Percentiles rank a stretch among this genome's conserved stretches.
Conservation (phyloP, 2,888 invertebrate genomes). For the Sthenelais limicola region DNA sequence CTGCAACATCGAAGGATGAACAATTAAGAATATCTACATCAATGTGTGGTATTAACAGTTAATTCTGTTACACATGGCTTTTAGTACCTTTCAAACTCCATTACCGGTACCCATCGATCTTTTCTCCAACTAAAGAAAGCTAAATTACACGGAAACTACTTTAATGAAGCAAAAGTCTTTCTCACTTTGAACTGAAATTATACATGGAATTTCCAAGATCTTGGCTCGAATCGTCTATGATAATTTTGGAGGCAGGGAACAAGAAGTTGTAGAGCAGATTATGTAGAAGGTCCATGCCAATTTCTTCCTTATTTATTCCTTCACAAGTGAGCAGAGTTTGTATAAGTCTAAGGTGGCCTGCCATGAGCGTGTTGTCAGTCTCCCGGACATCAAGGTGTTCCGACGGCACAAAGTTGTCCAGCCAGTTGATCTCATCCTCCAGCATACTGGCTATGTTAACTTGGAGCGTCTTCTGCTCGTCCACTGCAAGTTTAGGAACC, state of each 20-base stretch:
- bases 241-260: conserved; percentile 73
- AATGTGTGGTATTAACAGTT: background rate
- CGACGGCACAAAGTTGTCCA: conserved; percentile 72
- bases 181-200: conserved; percentile 67
- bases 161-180: too few relatives aligned
- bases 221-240: conserved; percentile 44
- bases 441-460: conserved; percentile 71
- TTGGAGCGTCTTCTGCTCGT: conserved; percentile 67
- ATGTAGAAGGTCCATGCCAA: conserved; percentile 66
- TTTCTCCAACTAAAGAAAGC: too few relatives aligned
- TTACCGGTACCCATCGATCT: too few relatives aligned
- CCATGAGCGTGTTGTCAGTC: conserved; percentile 73
- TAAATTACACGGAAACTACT: too few relatives aligned
- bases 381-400: conserved; percentile 60
- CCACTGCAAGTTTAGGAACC: conserved; percentile 51
- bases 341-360: conserved; percentile 73
- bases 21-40: background rate
- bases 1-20: conserved; percentile 52
- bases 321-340: conserved; percentile 73
- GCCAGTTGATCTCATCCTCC: conserved; percentile 74
- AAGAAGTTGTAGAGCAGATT: conserved; percentile 73
- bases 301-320: conserved; percentile 69
- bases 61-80: background rate
- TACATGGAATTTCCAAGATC: conserved; percentile 27
- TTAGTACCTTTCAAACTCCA: too few relatives aligned